Conservation (phyloP, 2,888 invertebrate genomes). For the Phytoseiulus persimilis region DNA sequence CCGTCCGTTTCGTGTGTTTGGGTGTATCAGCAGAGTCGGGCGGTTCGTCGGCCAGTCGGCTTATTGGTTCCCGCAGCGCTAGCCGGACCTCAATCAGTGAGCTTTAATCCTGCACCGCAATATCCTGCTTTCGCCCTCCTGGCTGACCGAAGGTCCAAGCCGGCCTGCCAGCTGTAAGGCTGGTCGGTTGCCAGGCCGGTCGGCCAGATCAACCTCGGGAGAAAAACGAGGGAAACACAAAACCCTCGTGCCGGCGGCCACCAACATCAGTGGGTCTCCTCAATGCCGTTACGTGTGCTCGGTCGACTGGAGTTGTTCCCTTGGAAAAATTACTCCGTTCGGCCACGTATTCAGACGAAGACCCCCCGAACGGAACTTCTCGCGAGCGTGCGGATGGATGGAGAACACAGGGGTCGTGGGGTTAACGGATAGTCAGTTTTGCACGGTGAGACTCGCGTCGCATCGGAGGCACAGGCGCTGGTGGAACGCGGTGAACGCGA, state of each 20-base stretch:
- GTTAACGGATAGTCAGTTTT: background rate
- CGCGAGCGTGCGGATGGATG: too few species aligned
- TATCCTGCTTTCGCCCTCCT: background rate
- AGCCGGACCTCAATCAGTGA: slow-evolving; percentile 32
- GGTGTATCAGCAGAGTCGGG: background rate
- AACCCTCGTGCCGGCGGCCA: background rate
- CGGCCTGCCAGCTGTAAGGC: background rate
- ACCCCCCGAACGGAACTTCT: background rate
- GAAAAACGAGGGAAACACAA: background rate
- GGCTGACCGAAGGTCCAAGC: background rate
- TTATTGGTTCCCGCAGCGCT: slow-evolving; percentile 30
- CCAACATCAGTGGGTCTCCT: background rate
- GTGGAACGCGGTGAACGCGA: background rate
- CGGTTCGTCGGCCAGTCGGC: background rate
- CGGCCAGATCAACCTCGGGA: background rate
- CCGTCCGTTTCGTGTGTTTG: background rate
- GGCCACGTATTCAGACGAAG: background rate
- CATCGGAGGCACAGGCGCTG: background rate
- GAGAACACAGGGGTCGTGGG: background rate
- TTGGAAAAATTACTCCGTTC: background rate
- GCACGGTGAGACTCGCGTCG: background rate
- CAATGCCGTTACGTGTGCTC: background rate
- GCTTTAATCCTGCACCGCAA: slow-evolving; percentile 24
- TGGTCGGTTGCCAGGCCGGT: background rate
- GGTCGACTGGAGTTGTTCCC: background rate